phyloP scores from a whole-genome alignment of 2,113 vertebrate species.

The Cephalopterus ornatus region DNA sequence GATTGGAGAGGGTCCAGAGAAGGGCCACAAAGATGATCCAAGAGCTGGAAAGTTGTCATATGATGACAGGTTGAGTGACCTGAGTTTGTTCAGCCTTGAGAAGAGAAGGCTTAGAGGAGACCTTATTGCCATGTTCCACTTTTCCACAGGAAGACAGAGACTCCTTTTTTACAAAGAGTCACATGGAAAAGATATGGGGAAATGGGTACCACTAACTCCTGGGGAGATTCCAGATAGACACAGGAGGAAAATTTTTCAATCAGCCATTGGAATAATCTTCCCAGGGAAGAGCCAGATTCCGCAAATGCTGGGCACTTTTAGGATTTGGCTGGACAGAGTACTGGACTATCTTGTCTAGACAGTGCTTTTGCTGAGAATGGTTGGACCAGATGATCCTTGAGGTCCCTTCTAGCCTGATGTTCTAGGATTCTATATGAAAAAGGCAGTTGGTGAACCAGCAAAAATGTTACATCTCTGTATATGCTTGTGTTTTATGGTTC shows the following conservation, averaged over 20 bases:
- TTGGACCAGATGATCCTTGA: background rate
- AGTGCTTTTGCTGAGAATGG: background rate
- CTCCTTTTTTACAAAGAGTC: background rate
- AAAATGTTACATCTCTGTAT: rapidly evolving
- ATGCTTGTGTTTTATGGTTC: background rate
- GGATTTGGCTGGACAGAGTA: no score
- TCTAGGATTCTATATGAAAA: background rate
- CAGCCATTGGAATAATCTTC: background rate
- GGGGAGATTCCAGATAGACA: background rate
- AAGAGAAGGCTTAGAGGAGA: background rate
- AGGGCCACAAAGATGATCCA: background rate
- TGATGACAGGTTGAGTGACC: background rate
- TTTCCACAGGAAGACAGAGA: background rate
- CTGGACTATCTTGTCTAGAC: background rate
- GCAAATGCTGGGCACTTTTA: no score
- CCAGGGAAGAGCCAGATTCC: background rate
- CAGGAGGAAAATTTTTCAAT: background rate
- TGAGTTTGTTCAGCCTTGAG: background rate
- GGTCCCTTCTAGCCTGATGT: background rate
- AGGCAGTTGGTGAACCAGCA: background rate
- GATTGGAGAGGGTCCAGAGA: background rate
- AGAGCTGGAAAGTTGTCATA: background rate
- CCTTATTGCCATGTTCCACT: background rate
- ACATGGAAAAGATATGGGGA: background rate
- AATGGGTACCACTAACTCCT: background rate